Base-by-base conservation (phyloP, 1,140 invertebrate genomes). In the Paraescarpia echinospica region DNA sequence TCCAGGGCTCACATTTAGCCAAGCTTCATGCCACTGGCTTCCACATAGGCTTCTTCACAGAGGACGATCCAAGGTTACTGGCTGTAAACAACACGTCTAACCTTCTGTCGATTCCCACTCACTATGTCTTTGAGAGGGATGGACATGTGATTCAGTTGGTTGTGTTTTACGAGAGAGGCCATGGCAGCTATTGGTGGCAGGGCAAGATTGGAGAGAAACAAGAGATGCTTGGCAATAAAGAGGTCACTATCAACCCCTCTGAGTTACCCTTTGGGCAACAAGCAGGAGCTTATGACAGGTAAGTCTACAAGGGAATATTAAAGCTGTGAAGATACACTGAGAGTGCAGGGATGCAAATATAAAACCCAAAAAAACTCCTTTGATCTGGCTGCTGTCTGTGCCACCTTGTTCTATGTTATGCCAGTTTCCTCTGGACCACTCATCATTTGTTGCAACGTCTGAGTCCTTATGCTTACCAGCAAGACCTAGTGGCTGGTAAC, bases 51-150 rank as follows among this genome's bases (percentile, higher is more conserved):
- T 77, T 14, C 27, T 77, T 77, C 59, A 77, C 59, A 77, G 18
- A 77, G 27, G 22, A 77, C 22, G 59, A 77, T 77, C 59, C 59
- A 31, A 77, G 12, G 59, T 2, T 77, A 77, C 59, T 77, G 22
- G 14, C 59, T 27, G 59, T 77, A 27, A 77, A 77, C 59, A 77
- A 77, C 22, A 77, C 59, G 27, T 77, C 59, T 77, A 77, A 77
- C 9, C 18, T 27, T 77, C 18, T 18, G 22, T 77, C 22, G 27
- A n/a, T 90, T 34, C 35, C 33, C n/a, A 33, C n/a, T 18, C 89
- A 90, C 35, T 90, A 90, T 35, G 35, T 90, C 34, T 34, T 90
- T 34, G 89, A 90, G 89, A 90, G 89, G 35, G 33, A 90, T 8
- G 89, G 89, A 22, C 89, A 90, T 31, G 27, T 33, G 14, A 90